phyloP scores from a whole-genome alignment of 1,140 invertebrate genomes.

The Caenorhabditis latens region DNA sequence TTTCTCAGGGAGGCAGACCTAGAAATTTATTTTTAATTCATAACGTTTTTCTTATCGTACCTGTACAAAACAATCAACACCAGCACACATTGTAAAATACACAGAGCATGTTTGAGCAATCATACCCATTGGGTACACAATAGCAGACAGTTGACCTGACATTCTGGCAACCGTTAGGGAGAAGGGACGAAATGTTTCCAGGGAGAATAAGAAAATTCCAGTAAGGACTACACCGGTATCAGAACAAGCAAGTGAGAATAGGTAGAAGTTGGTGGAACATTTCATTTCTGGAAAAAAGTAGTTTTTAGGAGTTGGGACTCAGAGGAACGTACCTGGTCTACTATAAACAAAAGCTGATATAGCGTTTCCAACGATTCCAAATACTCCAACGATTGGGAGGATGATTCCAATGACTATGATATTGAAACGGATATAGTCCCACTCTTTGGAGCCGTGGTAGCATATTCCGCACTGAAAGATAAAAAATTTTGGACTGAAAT shows the following conservation, averaged over 20 bases:
- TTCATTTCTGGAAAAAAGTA: constrained; percentile 69
- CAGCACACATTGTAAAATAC: constrained; percentile 76
- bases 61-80: constrained; percentile 76
- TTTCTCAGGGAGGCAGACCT: constrained; percentile 72
- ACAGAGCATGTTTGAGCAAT: constrained; percentile 77
- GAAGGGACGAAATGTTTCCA: constrained; percentile 74
- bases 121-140: constrained; percentile 76
- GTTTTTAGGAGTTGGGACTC: background rate
- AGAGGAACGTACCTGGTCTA: constrained; percentile 68
- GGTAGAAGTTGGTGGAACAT: constrained; percentile 74
- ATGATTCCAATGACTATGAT: constrained; percentile 72
- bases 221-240: constrained; percentile 74
- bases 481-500: constrained; percentile 5
- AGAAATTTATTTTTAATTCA: background rate
- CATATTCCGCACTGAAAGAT: constrained; percentile 69
- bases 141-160: constrained; percentile 70
- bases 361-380: constrained; percentile 72
- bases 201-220: constrained; percentile 75
- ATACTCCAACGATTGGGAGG: constrained; percentile 71
- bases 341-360: constrained; percentile 75
- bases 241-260: constrained; percentile 73
- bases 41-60: constrained; percentile 60
- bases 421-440: constrained; percentile 71
- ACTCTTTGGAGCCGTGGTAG: constrained; percentile 64
- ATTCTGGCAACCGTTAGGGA: constrained; percentile 70